Evolutionary conservation across 2,113 vertebrate species (phyloP).

Genomic region (Myiagra hebetior): DNA sequence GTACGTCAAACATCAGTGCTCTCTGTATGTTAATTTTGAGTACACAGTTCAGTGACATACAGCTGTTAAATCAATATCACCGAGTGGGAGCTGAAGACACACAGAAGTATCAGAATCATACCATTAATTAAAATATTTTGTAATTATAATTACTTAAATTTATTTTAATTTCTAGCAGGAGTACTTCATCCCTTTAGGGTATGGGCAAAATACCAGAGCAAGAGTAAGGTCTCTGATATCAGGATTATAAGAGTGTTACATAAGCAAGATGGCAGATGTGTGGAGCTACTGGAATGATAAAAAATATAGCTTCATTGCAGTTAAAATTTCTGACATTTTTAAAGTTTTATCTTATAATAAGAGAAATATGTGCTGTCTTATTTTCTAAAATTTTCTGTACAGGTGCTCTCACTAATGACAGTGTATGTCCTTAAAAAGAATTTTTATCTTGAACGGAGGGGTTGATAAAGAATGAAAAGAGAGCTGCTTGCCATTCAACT

Average conservation of each 20-base stretch:
- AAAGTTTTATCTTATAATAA: not conserved
- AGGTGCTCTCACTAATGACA: not conserved
- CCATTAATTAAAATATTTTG: not conserved
- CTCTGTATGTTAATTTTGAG: not conserved
- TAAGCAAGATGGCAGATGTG: not conserved
- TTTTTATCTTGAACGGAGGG: not conserved
- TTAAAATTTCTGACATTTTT: not conserved
- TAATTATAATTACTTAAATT: not conserved
- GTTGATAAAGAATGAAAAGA: not conserved
- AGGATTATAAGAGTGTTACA: not conserved
- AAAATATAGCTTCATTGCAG: constrained; percentile 10
- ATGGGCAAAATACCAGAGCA: not conserved
- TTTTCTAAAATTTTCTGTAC: not conserved
- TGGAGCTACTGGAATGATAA: not conserved
- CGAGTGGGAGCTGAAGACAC: not conserved
- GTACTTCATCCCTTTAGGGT: not conserved
- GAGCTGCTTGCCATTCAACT: not conserved
- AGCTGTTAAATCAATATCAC: not conserved
- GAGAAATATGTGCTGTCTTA: not conserved
- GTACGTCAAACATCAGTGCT: not conserved
- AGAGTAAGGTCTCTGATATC: not conserved
- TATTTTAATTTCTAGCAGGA: not conserved
- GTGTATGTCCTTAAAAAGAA: not conserved
- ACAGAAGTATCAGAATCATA: not conserved
- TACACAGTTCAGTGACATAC: not conserved